These are phyloP conservation scores for Lycocerus yunnanus DNA, from an alignment of 2,888 invertebrate species.

Conservation along the genomic window DNA sequence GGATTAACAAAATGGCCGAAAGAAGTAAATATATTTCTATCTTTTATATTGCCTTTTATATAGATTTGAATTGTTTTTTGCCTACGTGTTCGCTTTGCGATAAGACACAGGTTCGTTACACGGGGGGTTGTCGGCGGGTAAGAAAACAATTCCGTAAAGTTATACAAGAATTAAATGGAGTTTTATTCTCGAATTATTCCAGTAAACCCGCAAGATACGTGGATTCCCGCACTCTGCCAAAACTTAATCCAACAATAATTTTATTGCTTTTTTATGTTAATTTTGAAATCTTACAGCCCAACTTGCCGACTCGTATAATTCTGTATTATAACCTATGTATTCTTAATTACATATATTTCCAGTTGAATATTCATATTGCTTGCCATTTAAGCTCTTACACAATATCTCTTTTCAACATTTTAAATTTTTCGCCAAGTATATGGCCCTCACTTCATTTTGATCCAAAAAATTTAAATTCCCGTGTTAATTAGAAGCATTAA, in stretches of 20 bases:
- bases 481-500: not conserved
- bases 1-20: conserved; percentile 23
- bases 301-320: conserved; percentile 42
- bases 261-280: conserved; percentile 51
- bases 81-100: conserved; percentile 12
- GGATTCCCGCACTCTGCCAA: conserved; percentile 34
- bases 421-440: not conserved
- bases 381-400: conserved; percentile 22
- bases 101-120: not conserved
- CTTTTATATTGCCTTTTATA: conserved; percentile 16
- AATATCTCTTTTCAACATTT: not conserved
- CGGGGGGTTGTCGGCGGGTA: conserved; percentile 14
- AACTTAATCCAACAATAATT: conserved; percentile 50
- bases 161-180: conserved; percentile 28
- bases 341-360: conserved; percentile 41
- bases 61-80: conserved; percentile 21
- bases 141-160: conserved; percentile 29
- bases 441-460: not conserved
- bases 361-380: conserved; percentile 37
- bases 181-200: conserved; percentile 33
- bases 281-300: conserved; percentile 44
- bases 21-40: conserved; percentile 18
- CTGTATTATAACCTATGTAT: conserved; percentile 44
- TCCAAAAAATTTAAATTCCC: not conserved
- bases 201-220: conserved; percentile 33